These are phyloP conservation scores for Cenopis cana DNA, from an alignment of 2,888 invertebrate species.

Conservation along the genomic window DNA sequence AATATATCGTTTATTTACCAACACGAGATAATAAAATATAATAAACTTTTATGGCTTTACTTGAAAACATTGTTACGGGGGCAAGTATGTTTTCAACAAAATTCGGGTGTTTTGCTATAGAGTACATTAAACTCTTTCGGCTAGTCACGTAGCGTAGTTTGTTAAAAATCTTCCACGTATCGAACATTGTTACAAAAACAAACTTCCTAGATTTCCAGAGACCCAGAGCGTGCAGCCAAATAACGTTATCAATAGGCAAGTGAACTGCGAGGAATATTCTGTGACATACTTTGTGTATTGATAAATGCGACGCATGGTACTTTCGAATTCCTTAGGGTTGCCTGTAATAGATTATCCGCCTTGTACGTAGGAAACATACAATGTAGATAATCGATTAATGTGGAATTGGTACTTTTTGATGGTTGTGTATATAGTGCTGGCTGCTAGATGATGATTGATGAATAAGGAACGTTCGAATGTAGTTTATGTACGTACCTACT, in stretches of 20 bases:
- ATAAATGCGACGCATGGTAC: conserved; percentile 21
- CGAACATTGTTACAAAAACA: conserved; percentile 12
- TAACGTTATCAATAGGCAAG: conserved; percentile 39
- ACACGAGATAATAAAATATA: conserved; percentile 8
- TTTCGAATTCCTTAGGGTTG: conserved; percentile 13
- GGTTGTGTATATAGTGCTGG: too few relatives aligned
- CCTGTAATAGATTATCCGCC: too few relatives aligned
- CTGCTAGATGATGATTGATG: too few relatives aligned
- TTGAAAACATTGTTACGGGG: conserved; percentile 6
- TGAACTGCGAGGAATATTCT: conserved; percentile 42
- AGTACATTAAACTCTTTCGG: not conserved
- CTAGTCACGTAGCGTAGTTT: not conserved
- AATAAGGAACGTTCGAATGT: too few relatives aligned
- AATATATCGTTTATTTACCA: conserved; percentile 52
- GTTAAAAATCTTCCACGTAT: conserved; percentile 4
- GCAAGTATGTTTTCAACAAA: not conserved
- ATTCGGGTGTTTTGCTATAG: not conserved
- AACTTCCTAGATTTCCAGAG: conserved; percentile 22
- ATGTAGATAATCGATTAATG: not conserved
- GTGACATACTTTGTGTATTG: conserved; percentile 38
- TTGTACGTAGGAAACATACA: too few relatives aligned
- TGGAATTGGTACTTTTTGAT: too few relatives aligned
- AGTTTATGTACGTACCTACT: too few relatives aligned
- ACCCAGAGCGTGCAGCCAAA: conserved; percentile 17
- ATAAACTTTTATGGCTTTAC: conserved; percentile 12